Evolutionary conservation across 1,140 invertebrate species (phyloP), one percentile per base, ranked within the genome.

Genomic region (Helicoverpa armigera): DNA sequence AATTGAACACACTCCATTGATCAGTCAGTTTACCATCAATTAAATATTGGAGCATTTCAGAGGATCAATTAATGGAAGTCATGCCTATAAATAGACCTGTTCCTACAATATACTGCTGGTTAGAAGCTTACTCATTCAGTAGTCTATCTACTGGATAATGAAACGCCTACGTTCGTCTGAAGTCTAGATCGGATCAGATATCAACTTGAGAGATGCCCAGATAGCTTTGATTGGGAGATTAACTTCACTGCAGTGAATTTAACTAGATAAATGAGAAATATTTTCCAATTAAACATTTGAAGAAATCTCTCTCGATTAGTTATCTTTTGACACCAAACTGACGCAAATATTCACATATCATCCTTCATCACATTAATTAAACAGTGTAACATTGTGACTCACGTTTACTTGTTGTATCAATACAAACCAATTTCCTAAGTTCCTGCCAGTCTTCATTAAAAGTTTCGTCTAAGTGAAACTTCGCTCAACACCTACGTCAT

Each of bases 61-160:
- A 14, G 50, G 69, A 72, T 29, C 69, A 72, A 72, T 72, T 72
- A 31, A 16, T 31, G 23, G 50, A 72, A 53, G 69, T 72, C 50
- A 31, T 13, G 50, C 2, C 50, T 72, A 53, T 72, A 72, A 54
- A 54, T 72, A 72, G 7, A 53, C 18, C 9, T 67, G 10, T 23
- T 70, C 12, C 67, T 29, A 70, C 48, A 7, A 2, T 0, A 7
- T 53, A 54, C 18, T 9, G 18, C 18, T 9, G 18, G n/a, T 23
- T 18, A 9, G 58, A 31, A 61, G 50, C 35, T 48, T 43, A 67
- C 65, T 67, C 16, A 69, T 69, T 18, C 43, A 16, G 10, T 43
- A 43, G 35, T 43, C 35, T 7, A 43, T 43, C 14, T 23, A 50
- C 11, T 67, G 14, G 10, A 31, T 50, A 16, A 23, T 13, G 35